These are phyloP conservation scores for Taenioides sp. DNA, from an alignment of 2,797 vertebrate species.

Conservation along the genomic window DNA sequence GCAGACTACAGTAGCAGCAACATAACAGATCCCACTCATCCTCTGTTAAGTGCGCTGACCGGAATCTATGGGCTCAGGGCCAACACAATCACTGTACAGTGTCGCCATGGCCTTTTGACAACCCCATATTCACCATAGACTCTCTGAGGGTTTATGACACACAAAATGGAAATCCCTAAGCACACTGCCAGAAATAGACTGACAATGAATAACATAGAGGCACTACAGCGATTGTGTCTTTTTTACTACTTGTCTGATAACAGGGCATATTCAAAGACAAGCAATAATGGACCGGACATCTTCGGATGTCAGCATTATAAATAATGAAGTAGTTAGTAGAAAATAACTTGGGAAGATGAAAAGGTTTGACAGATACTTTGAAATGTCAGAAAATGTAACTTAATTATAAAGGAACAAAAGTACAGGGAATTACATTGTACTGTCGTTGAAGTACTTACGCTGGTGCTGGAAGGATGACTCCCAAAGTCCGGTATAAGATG, in stretches of 20 bases:
- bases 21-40: slow-evolving; percentile 56
- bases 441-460: slow-evolving; percentile 76
- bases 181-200: slow-evolving; percentile 31
- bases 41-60: slow-evolving; percentile 67
- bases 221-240: slow-evolving; percentile 27
- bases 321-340: slow-evolving; percentile 30
- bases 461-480: slow-evolving; percentile 89
- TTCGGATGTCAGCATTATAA: slow-evolving; percentile 32
- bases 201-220: slow-evolving; percentile 21
- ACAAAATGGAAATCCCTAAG: slow-evolving; percentile 14
- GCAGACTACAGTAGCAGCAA: slow-evolving; percentile 32
- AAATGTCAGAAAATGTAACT: neutral
- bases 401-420: slow-evolving; percentile 3
- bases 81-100: slow-evolving; percentile 37
- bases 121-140: slow-evolving; percentile 36
- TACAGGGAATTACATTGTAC: neutral
- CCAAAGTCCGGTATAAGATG: slow-evolving; percentile 92
- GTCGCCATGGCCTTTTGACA: slow-evolving; percentile 45
- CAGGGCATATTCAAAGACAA: slow-evolving; percentile 15
- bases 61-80: slow-evolving; percentile 62
- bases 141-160: neutral
- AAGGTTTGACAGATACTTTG: neutral
- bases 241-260: slow-evolving; percentile 31
- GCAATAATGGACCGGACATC: slow-evolving; percentile 17
- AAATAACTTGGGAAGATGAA: slow-evolving; percentile 8